Evolutionary conservation across 2,113 vertebrate species (phyloP).

Genomic region (Tinamus guttatus): DNA sequence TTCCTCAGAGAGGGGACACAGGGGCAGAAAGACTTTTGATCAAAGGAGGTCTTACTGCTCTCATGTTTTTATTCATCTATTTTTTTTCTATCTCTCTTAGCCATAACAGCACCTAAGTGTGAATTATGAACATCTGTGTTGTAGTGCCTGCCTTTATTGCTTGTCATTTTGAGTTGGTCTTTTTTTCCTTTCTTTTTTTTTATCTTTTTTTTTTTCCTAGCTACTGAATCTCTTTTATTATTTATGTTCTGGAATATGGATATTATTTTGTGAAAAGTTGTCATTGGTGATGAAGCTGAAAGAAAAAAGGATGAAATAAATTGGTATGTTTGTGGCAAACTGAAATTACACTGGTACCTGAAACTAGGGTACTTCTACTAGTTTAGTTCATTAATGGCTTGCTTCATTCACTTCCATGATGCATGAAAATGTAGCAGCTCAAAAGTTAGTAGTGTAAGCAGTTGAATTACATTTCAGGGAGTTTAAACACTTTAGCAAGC

Average conservation of each 20-base stretch:
- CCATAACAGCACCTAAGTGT: too few relatives aligned
- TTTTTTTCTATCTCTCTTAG: accelerated
- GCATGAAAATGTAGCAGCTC: accelerated
- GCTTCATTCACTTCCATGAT: not conserved
- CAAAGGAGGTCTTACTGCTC: accelerated
- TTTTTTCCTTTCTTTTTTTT: not conserved
- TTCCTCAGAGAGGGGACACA: accelerated
- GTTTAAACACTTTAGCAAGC: not conserved
- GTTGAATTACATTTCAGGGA: accelerated
- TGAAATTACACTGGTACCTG: not conserved
- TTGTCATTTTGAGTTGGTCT: not conserved
- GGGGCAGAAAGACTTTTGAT: accelerated
- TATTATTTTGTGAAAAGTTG: not conserved
- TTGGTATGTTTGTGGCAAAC: not conserved
- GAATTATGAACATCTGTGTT: too few relatives aligned
- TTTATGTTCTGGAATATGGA: not conserved
- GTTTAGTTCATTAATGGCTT: not conserved
- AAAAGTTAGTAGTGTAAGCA: not conserved
- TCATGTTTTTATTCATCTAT: accelerated
- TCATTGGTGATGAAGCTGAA: not conserved
- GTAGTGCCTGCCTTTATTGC: not conserved
- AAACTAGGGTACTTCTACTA: not conserved
- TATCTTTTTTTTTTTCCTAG: not conserved
- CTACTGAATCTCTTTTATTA: not conserved
- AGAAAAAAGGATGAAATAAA: not conserved